Percentiles rank a stretch among this genome's conserved stretches.
Conservation (phyloP, 2,797 vertebrate species). For the Limnodromus scolopaceus region DNA sequence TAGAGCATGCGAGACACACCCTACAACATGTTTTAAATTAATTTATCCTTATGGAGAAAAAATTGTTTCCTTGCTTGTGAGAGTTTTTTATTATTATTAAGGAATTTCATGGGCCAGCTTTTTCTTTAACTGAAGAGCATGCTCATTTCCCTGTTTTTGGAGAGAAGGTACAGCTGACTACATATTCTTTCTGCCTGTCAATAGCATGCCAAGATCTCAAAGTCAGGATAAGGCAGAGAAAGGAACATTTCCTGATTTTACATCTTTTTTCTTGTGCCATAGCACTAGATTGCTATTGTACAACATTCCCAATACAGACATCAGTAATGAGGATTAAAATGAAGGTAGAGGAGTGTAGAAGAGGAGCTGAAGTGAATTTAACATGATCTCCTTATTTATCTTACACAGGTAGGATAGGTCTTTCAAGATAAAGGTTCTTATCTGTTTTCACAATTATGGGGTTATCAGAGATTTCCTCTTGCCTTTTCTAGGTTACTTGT, state of each 20-base stretch:
- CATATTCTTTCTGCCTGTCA: not conserved
- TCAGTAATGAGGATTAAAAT: not conserved
- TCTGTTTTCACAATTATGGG: not conserved
- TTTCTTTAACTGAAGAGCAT: not conserved
- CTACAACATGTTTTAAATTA: slow-evolving; percentile 47
- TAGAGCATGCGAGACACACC: slow-evolving; percentile 50
- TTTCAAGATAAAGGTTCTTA: not conserved
- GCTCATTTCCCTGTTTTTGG: not conserved
- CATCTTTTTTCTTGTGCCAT: not conserved
- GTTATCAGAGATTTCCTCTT: not conserved
- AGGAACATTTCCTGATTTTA: not conserved
- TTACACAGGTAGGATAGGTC: not conserved
- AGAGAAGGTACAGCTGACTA: not conserved
- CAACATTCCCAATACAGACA: not conserved
- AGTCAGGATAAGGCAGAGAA: not conserved
- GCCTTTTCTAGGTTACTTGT: not conserved
- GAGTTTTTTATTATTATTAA: not conserved
- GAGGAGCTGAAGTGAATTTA: not conserved
- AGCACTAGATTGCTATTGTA: not conserved
- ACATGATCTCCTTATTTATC: not conserved
- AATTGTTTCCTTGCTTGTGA: not conserved
- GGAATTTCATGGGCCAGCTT: not conserved
- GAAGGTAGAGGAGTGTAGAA: not conserved
- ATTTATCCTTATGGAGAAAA: slow-evolving; percentile 22
- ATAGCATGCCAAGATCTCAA: not conserved